These are phyloP conservation scores for Rhinoraja longicauda DNA, from an alignment of 2,797 vertebrate species.

Conservation along the genomic window DNA sequence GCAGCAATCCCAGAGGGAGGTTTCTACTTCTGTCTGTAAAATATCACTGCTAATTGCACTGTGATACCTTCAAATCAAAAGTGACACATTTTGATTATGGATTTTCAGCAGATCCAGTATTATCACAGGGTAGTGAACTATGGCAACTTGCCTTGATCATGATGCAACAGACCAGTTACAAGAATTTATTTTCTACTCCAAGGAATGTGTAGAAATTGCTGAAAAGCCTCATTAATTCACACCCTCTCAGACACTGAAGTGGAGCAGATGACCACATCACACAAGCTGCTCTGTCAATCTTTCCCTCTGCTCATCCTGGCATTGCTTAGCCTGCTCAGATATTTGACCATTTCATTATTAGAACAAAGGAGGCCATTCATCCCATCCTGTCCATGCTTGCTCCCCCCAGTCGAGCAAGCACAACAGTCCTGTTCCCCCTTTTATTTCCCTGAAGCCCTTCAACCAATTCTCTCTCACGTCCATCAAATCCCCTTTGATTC, in stretches of 20 bases:
- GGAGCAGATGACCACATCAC: slow-evolving; percentile 60
- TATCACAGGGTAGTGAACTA: slow-evolving; percentile 60
- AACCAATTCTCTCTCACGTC: no score
- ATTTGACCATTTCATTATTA: slow-evolving; percentile 43
- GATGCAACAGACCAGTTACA: slow-evolving; percentile 65
- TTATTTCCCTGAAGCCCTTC: no score
- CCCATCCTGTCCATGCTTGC: no score
- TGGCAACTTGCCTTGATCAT: slow-evolving; percentile 59
- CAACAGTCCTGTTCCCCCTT: no score
- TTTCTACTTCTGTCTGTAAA: slow-evolving; percentile 57
- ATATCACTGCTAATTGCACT: slow-evolving; percentile 59
- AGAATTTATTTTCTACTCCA: slow-evolving; percentile 63
- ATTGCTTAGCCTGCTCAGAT: slow-evolving; percentile 53
- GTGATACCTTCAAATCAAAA: slow-evolving; percentile 61
- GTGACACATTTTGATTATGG: slow-evolving; percentile 61
- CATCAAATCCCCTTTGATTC: no score
- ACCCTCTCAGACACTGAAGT: slow-evolving; percentile 61
- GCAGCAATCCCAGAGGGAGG: slow-evolving; percentile 56
- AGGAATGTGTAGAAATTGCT: slow-evolving; percentile 50
- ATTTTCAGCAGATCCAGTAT: slow-evolving; percentile 53
- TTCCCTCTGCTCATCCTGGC: slow-evolving; percentile 50
- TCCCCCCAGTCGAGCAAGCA: no score
- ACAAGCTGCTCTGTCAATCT: slow-evolving; percentile 53
- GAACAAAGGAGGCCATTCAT: no score
- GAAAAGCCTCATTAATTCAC: slow-evolving; percentile 60